phyloP scores from a whole-genome alignment of 2,113 vertebrate genomes.

The Colossoma macropomum region DNA sequence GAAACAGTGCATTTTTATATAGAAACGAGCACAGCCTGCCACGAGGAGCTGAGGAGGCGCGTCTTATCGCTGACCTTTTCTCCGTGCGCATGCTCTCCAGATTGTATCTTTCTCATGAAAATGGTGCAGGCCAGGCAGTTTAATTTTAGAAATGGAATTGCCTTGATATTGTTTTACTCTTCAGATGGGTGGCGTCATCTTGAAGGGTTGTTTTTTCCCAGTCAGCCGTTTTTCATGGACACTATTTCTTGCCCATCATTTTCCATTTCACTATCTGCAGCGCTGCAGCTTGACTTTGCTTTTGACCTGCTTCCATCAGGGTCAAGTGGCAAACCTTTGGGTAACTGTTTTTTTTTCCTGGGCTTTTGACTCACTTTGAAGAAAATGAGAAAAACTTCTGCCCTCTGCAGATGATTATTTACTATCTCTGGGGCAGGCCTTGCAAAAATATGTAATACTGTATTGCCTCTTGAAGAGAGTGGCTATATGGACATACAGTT shows the following conservation, averaged over 20 bases:
- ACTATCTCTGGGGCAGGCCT: slow-evolving; percentile 10
- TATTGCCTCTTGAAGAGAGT: slow-evolving; percentile 11
- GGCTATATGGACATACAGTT: slow-evolving; percentile 25
- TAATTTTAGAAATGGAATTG: slow-evolving; percentile 75
- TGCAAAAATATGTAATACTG: slow-evolving; percentile 42
- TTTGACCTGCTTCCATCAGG: slow-evolving; percentile 52
- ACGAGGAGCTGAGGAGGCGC: slow-evolving; percentile 52
- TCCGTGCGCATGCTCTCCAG: slow-evolving; percentile 58
- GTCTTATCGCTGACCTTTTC: slow-evolving; percentile 75
- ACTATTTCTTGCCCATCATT: slow-evolving; percentile 48
- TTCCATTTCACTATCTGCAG: slow-evolving; percentile 59
- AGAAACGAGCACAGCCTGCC: slow-evolving; percentile 45
- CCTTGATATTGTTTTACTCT: slow-evolving; percentile 73
- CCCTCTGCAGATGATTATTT: slow-evolving; percentile 30
- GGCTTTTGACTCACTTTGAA: slow-evolving; percentile 39
- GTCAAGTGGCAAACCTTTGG: slow-evolving; percentile 43
- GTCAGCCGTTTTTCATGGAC: slow-evolving; percentile 56
- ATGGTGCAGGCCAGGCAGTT: slow-evolving; percentile 68
- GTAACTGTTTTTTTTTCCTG: background rate
- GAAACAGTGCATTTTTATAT: slow-evolving; percentile 20
- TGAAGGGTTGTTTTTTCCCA: slow-evolving; percentile 55
- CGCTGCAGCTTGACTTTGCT: slow-evolving; percentile 55
- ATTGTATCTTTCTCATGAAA: slow-evolving; percentile 71
- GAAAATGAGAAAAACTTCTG: slow-evolving; percentile 41
- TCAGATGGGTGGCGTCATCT: slow-evolving; percentile 60